Evolutionary conservation across 2,888 invertebrate species (phyloP), one percentile per base, ranked within the genome.

Genomic region (Plusia festucae): DNA sequence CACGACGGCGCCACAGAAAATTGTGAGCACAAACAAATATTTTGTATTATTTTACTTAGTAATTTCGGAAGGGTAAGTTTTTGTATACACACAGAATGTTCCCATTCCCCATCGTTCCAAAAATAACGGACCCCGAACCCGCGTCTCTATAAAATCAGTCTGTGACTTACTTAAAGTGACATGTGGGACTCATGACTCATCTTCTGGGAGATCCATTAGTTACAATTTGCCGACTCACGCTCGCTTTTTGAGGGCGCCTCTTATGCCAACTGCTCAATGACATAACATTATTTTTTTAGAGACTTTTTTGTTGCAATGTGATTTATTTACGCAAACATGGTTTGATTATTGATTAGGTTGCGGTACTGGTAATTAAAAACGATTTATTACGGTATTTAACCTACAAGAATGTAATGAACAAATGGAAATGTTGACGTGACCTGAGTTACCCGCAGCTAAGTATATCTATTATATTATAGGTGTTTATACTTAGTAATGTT

Each of bases 141-240:
- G 82, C 85, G 82, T 84, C 84, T 84, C 82, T 85, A 85, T 85
- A 84, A 85, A 85, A 85, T 82, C 84, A 82, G 80, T 79, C 82
- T 83, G 82, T 84, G 83, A 87, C 86, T 88, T 86, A 86, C 84
- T 85, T 84, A 83, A 81, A 86, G 86, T 88, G 89, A 88, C 91
- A 91, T 90, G 88, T 86, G 91, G 89, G 88, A 85, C 85, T 85
- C 87, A 85, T 89, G 90, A 91, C 85, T 91, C 90, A 91, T 90
- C 89, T 89, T 88, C 83, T 82, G 89, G 88, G 87, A 83, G 88
- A 89, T 92, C 92, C 92, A 92, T 94, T 93, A 93, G 90, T 85
- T 86, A 87, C 87, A 89, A 88, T 89, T 89, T 90, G 91, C 90
- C 87, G 86, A 90, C 83, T 94, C 93, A 94, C 87, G 88, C 82